phyloP scores from a whole-genome alignment of 2,113 vertebrate genomes.

The Seriola quinqueradiata region DNA sequence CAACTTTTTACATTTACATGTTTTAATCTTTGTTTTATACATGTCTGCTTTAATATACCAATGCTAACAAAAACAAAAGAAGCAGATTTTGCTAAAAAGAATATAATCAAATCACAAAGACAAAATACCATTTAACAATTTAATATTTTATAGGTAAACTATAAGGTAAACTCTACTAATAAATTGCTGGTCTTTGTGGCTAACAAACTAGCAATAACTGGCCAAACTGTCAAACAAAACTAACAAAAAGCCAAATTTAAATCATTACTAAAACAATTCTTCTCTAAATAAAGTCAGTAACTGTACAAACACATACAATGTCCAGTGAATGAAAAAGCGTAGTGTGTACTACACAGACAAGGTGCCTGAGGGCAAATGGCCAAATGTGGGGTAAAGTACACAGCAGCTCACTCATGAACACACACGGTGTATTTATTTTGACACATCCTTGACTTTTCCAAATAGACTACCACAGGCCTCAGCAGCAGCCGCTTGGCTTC shows the following conservation, averaged over 20 bases:
- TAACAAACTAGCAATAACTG: conserved; percentile 23
- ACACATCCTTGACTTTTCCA: conserved; percentile 81
- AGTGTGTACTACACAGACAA: neutral
- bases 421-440: conserved; percentile 76
- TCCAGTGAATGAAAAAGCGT: conserved; percentile 38
- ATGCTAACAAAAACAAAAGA: neutral
- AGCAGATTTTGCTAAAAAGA: neutral
- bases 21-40: conserved; percentile 1
- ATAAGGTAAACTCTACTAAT: conserved; percentile 9
- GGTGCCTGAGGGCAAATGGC: conserved; percentile 43
- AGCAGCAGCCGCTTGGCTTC: conserved; percentile 75
- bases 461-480: conserved; percentile 70
- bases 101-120: neutral
- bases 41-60: neutral
- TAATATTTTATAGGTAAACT: neutral
- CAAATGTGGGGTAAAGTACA: conserved; percentile 67
- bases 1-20: conserved; percentile 18
- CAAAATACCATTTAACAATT: neutral
- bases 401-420: conserved; percentile 61
- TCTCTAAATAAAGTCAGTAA: conserved; percentile 22
- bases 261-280: neutral
- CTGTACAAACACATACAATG: conserved; percentile 14
- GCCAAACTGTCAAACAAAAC: conserved; percentile 43
- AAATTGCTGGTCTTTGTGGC: neutral
- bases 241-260: conserved; percentile 10